Evolutionary conservation across 2,888 invertebrate species (phyloP), one percentile per base, ranked within the genome.

Genomic region (Xylophagus ater): DNA sequence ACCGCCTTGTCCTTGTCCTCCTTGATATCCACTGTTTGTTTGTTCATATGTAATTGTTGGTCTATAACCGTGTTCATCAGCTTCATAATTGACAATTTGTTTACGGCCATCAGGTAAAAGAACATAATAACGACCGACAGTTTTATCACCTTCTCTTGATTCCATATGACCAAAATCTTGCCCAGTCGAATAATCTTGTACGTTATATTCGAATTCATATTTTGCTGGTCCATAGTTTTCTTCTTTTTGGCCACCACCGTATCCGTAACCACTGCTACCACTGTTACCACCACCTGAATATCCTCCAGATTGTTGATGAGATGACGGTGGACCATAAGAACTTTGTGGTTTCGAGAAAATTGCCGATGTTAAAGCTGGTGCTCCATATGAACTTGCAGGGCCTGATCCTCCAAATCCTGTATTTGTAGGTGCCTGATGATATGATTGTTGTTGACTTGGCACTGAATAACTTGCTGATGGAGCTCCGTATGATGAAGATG

Each of bases 1-100:
- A 38, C 47, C 49, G 41, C 50, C 50, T 21, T 44, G 52, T 19
- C 53, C 49, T 25, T 45, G 53, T 40, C 47, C 50, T 34, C 50
- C 50, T 8, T 26, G 5, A 10, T 30, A 23, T 4, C 61, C 58
- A 37, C 53, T 53, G 29, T 67, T 69, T 19, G 68, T 69, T 52
- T 76, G 74, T 57, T 79, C 77, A 56, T 79, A 80, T 2, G 74
- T 70, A 43, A 80, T 75, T 49, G 69, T 73, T 12, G 81, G 80
- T 46, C 72, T 71, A 65, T 74, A 81, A 2, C 81, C 81, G 30
- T 73, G 67, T 53, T 74, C 68, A 51, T 80, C 78, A 5, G 80
- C 81, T 53, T 76, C 76, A 59, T 80, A 81, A 48, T 73, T 71
- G 0, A 80, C 80, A 26, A 76, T 76, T 68, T 78, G 78, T 55